Evolutionary conservation across 2,888 invertebrate species (phyloP).

Genomic region (Erebia epiphron): DNA sequence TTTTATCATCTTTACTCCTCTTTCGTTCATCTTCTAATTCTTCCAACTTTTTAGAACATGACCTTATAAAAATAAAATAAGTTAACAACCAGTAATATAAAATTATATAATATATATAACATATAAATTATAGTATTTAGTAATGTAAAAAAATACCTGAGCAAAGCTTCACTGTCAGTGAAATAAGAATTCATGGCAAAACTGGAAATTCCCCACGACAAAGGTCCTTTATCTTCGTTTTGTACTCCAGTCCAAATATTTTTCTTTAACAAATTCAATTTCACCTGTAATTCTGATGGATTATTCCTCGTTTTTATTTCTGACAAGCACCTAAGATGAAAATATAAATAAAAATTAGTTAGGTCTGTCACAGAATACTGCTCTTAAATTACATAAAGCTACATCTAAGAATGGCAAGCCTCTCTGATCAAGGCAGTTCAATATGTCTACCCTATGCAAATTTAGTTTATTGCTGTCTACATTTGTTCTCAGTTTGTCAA

Average conservation of each 20-base stretch:
- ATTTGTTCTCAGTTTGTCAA: too few relatives aligned
- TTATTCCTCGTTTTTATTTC: conserved; percentile 72
- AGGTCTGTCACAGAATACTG: background rate
- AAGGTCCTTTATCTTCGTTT: conserved; percentile 78
- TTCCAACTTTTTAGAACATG: conserved; percentile 86
- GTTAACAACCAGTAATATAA: background rate
- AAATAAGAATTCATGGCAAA: conserved; percentile 81
- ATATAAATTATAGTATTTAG: background rate
- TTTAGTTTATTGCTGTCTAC: too few relatives aligned
- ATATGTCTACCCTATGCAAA: too few relatives aligned
- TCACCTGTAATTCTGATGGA: conserved; percentile 85
- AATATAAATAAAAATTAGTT: conserved; percentile 15
- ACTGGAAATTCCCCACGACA: conserved; percentile 87
- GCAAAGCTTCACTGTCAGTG: conserved; percentile 82
- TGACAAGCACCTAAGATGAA: conserved; percentile 56
- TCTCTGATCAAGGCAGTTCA: too few relatives aligned
- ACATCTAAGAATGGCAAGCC: too few relatives aligned
- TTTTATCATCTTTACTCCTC: conserved; percentile 70
- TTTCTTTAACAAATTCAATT: conserved; percentile 86
- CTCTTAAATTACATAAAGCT: background rate
- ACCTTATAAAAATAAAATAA: conserved; percentile 62
- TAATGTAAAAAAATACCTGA: conserved; percentile 64
- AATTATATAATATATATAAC: too few relatives aligned
- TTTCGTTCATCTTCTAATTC: conserved; percentile 72
- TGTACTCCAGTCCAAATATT: conserved; percentile 89